Evolutionary conservation across 2,888 invertebrate genomes (phyloP).

Genomic region (Melinaea menophilus): DNA sequence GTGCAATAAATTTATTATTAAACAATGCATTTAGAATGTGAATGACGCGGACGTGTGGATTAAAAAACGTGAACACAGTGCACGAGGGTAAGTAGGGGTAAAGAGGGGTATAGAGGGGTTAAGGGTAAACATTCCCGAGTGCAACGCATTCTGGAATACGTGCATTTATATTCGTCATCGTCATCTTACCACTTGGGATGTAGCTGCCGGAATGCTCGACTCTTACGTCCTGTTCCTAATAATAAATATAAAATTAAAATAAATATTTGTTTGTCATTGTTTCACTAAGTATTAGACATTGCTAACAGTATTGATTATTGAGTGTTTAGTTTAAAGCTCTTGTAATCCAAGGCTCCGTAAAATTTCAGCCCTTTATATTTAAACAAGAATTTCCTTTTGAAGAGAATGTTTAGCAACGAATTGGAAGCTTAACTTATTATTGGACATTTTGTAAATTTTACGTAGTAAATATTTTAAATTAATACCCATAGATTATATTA

Average conservation of each 20-base stretch:
- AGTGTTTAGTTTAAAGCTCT: conserved; percentile 11
- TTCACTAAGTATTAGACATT: conserved; percentile 1
- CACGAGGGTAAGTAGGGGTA: conserved; percentile 11
- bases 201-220: conserved; percentile 52
- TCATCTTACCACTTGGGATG: conserved; percentile 54
- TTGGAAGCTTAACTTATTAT: conserved; percentile 59
- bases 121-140: conserved; percentile 29
- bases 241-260: background rate
- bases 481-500: background rate
- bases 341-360: conserved; percentile 21
- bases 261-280: conserved; percentile 2
- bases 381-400: conserved; percentile 39
- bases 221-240: conserved; percentile 57
- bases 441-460: conserved; percentile 19
- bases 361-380: conserved; percentile 36
- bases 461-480: background rate
- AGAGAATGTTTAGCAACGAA: conserved; percentile 46
- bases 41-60: conserved; percentile 2
- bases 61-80: conserved; percentile 15
- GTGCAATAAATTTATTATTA: conserved; percentile 16
- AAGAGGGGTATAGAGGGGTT: background rate
- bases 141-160: conserved; percentile 21
- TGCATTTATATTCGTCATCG: conserved; percentile 4
- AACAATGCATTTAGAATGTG: background rate
- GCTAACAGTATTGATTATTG: conserved; percentile 11